Evolutionary conservation across 1,140 invertebrate species (phyloP), one percentile per base, ranked within the genome.

Genomic region (Brevipalpus yothersi): DNA sequence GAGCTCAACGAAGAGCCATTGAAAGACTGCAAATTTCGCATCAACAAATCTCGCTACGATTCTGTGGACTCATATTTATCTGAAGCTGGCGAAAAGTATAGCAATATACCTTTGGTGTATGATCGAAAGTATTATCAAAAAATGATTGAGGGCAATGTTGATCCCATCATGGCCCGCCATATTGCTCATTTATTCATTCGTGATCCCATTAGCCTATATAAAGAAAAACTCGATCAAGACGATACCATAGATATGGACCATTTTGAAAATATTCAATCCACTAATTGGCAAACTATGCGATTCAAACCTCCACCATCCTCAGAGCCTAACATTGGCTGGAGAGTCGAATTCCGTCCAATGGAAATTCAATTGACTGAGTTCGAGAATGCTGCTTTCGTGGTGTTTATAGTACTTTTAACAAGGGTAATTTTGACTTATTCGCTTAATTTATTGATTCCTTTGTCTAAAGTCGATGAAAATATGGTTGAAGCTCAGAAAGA

Each of bases 181-280:
- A 80, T 99, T 63, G 90, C 94, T 45, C 95, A 99, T 76, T 77
- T 99, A 54, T 99, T 99, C 70, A 97, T 99, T 62, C 77, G 95
- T 39, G 95, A 99, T 72, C 86, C 93, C 0, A 83, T 99, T 0
- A 89, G 88, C 17, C 73, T 98, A 39, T 99, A 96, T 74, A 83
- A 81, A 43, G 95, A 99, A 72, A 94, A 94, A 71, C 76, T 99
- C 13, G 70, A 96, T 72, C 90, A 95, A 69, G 83, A 96, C 71
- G 91, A 98, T 72, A 74, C 79, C 23, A 81, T 84, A 63, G 93
- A 98, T 67, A 89, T 87, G 0, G 93, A 99, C 72, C 94, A 99
- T 73, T 99, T 99, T 77, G 95, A 99, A 86, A 98, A 97, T 69
- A 95, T 99, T 66, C 95, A 99, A 72, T 97, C 93, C 0, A 99